Base-by-base conservation (phyloP, 23 tunicate species). In the Ascidia mentula region DNA sequence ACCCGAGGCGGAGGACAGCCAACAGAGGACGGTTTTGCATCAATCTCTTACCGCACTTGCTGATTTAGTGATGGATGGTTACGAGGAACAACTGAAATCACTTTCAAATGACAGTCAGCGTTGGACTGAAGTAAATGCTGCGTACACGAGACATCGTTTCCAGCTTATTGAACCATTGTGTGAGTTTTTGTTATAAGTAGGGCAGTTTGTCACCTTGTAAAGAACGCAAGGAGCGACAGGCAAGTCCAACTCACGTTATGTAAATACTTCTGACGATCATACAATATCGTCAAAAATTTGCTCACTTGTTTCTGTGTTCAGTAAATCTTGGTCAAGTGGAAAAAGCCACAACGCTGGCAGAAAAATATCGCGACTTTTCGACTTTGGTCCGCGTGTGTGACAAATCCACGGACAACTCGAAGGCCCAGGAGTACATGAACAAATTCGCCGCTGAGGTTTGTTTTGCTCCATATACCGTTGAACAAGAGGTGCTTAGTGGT, bases 1-100 rank as follows among this genome's bases (percentile, higher is more conserved):
- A 12, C 90, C 90, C 1, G 84, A 85, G 40, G 90, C 87, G 0
- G 89, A 91, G 24, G 97, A 86, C 69, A 78, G 83, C 24, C 97
- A 91, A 71, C 90, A 85, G 72, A 77, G 87, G 65, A 78, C 87
- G 36, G 75, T 59, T 31, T 74, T 91, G 24, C 78, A 60, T 72
- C 89, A 80, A 38, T 89, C 89, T 33, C 69, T 74, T 8, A 75
- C 45, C 9, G 34, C 83, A 8, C 59, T 91, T 60, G 79, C 87
- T 36, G 97, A 91, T 76, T 75, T 91, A 20, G 69, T 92, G 22
- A 12, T 92, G 75, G 73, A 81, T 28, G 97, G 85, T 9, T 92
- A 87, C 75, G 38, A 31, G 35, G 77, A 79, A 13, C 97, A 92
- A 79, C 12, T 92, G 0, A 72, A 79, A 9, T 92, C 97, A 0